Evolutionary conservation across 2,888 invertebrate genomes (phyloP).

Genomic region (Cantharis lateralis): DNA sequence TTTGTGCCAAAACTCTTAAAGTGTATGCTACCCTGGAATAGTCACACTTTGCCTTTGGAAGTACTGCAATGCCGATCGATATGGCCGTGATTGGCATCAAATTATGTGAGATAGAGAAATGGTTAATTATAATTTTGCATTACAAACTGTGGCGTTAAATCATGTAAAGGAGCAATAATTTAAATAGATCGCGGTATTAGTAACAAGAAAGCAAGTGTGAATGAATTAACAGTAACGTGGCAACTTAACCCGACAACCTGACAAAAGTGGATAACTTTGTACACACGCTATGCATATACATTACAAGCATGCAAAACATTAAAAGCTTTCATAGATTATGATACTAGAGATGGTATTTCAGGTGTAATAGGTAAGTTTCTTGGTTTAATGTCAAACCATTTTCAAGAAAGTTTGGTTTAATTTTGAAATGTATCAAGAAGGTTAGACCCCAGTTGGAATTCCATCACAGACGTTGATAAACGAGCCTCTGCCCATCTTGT

Average conservation of each 20-base stretch:
- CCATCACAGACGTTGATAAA: conserved; percentile 39
- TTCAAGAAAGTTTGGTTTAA: conserved; percentile 33
- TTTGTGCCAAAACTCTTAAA: neutral
- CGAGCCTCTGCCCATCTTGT: conserved; percentile 40
- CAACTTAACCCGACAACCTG: conserved; percentile 21
- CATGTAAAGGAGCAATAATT: conserved; percentile 32
- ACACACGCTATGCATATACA: conserved; percentile 31
- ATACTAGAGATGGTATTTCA: conserved; percentile 33
- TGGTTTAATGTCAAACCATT: conserved; percentile 34
- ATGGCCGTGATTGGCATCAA: conserved; percentile 9
- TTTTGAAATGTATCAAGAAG: conserved; percentile 39
- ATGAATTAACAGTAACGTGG: conserved; percentile 41
- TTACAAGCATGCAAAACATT: conserved; percentile 12
- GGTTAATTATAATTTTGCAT: conserved; percentile 40
- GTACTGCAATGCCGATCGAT: conserved; percentile 11
- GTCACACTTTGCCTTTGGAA: neutral
- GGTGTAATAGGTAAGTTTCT: conserved; percentile 24
- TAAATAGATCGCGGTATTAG: conserved; percentile 25
- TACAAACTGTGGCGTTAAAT: conserved; percentile 34
- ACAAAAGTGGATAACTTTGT: conserved; percentile 32
- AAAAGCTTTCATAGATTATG: conserved; percentile 9
- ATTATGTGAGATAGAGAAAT: conserved; percentile 30
- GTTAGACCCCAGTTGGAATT: conserved; percentile 28
- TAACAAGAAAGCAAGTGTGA: conserved; percentile 30
- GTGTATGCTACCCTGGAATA: conserved; percentile 12